A percentile compares a stretch with the other conserved stretches of the same genome.
These are phyloP conservation scores for Limnephilus rhombicus DNA, from an alignment of 2,888 invertebrate species.

Conservation along the genomic window DNA sequence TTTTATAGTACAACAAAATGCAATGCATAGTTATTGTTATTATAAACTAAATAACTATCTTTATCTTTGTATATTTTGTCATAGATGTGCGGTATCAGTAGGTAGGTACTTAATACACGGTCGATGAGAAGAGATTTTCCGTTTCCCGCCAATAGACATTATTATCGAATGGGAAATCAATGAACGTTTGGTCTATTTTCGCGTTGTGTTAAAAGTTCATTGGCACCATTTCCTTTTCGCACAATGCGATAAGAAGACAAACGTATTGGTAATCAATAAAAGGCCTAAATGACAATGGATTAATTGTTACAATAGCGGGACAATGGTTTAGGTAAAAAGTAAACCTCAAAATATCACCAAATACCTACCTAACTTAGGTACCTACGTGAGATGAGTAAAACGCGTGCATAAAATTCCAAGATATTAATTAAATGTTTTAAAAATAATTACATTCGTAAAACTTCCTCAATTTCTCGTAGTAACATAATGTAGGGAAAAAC, in stretches of 20 bases:
- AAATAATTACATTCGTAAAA: background rate
- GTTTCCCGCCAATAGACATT: too few relatives aligned
- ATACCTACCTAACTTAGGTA: too few relatives aligned
- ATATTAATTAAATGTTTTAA: background rate
- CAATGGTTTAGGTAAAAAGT: background rate
- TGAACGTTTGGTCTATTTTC: background rate
- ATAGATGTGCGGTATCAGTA: too few relatives aligned
- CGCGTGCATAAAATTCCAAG: background rate
- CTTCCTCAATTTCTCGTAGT: background rate
- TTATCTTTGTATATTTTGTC: too few relatives aligned
- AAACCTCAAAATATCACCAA: background rate
- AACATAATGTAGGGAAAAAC: background rate
- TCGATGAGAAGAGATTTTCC: too few relatives aligned
- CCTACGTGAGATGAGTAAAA: background rate
- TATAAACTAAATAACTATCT: too few relatives aligned
- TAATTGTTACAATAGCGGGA: conserved; percentile 43
- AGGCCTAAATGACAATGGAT: conserved; percentile 33
- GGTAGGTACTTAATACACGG: too few relatives aligned
- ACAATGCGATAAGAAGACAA: background rate
- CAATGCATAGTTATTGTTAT: too few relatives aligned
- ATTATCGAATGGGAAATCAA: background rate
- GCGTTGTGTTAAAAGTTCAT: background rate
- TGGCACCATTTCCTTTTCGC: background rate
- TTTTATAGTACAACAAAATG: too few relatives aligned
- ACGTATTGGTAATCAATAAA: conserved; percentile 28